These are phyloP conservation scores for Chaetodon trifasciatus DNA, from an alignment of 2,797 vertebrate genomes.

Conservation along the genomic window DNA sequence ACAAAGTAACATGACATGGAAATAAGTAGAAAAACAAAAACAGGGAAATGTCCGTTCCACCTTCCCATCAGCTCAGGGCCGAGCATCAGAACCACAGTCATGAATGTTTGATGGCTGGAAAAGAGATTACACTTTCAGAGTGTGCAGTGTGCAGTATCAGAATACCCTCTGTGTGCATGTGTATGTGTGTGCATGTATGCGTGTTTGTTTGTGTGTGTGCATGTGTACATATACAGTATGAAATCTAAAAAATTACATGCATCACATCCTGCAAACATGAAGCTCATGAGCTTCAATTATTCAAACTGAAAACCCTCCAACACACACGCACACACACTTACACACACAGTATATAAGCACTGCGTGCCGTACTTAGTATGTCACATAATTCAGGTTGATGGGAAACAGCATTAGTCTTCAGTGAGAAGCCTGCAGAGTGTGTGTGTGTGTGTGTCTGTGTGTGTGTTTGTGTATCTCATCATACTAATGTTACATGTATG, in stretches of 20 bases:
- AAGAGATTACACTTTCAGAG: background rate
- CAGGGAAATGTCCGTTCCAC: background rate
- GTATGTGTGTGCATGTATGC: background rate
- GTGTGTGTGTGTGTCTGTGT: conserved; percentile 22
- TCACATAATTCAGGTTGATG: conserved; percentile 34
- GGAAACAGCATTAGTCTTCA: conserved; percentile 12
- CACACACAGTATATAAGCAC: conserved; percentile 16
- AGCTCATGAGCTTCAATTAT: conserved; percentile 41
- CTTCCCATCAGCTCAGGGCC: background rate
- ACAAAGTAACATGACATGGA: too few species aligned
- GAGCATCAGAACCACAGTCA: background rate
- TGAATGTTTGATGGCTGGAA: background rate
- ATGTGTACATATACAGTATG: background rate
- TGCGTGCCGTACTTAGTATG: background rate
- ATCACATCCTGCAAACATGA: conserved; percentile 19
- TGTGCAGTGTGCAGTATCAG: background rate
- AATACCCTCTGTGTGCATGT: background rate
- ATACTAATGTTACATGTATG: conserved; percentile 42
- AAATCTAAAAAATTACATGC: conserved; percentile 8
- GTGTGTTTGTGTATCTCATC: conserved; percentile 35
- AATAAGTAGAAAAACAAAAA: background rate
- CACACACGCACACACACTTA: conserved; percentile 12
- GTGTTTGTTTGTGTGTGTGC: background rate
- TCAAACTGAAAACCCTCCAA: background rate
- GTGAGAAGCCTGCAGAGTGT: conserved; percentile 26